Percentiles rank a stretch among this genome's conserved stretches.
Evolutionary conservation across 2,113 vertebrate species (phyloP).

Genomic region (Cynoglossus semilaevis): DNA sequence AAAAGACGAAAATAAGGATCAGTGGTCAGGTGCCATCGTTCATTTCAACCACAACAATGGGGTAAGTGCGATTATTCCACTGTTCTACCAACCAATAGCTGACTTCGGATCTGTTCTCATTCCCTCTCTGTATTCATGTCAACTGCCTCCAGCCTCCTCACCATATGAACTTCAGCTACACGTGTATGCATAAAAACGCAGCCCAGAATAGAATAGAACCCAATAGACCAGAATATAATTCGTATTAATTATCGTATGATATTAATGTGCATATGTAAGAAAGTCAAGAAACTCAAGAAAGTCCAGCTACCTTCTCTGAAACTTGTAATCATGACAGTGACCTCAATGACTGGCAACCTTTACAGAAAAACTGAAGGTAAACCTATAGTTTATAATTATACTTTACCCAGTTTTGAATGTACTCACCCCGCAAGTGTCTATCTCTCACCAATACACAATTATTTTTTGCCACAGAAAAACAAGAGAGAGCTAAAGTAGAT

Average conservation of each 20-base stretch:
- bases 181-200: slow-evolving; percentile 35
- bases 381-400: too few relatives aligned
- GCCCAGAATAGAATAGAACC: not conserved
- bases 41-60: slow-evolving; percentile 66
- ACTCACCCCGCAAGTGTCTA: too few relatives aligned
- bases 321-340: too few relatives aligned
- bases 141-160: slow-evolving; percentile 26
- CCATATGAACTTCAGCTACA: slow-evolving; percentile 41
- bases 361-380: too few relatives aligned
- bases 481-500: not conserved
- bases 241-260: too few relatives aligned
- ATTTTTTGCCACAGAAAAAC: slow-evolving; percentile 3
- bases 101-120: slow-evolving; percentile 3
- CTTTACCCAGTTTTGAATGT: too few relatives aligned
- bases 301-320: too few relatives aligned
- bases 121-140: slow-evolving; percentile 39
- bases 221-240: too few relatives aligned
- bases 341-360: too few relatives aligned
- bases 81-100: slow-evolving; percentile 13
- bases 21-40: slow-evolving; percentile 41
- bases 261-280: too few relatives aligned
- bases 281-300: too few relatives aligned
- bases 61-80: slow-evolving; percentile 62
- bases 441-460: too few relatives aligned
- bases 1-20: slow-evolving; percentile 19